Base-by-base conservation (phyloP, 2,888 invertebrate genomes). In the Muschampia staudingeri region DNA sequence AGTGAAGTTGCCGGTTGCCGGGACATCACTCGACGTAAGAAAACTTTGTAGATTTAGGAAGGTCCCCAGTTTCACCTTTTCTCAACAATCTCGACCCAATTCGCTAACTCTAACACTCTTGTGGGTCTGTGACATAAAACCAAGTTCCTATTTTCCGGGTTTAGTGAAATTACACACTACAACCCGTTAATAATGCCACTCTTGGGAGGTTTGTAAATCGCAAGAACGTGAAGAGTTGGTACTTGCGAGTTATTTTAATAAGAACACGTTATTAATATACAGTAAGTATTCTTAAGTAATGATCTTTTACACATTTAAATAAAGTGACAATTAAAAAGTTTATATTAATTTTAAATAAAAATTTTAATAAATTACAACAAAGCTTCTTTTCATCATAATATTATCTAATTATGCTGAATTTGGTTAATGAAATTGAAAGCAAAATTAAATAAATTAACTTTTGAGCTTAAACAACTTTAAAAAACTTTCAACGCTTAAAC, bases 21-120 rank as follows among this genome's bases (percentile, higher is more conserved):
- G 61, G 69, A 75, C 81, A 80, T 83, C 82, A 82, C 83, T 0
- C 25, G 25, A 25, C 25, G 80, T 42, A 73, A 34, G 88, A 88
- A 91, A 94, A 94, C 91, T 94, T 94, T 70, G 88, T 90, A 93
- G 92, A 94, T 94, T 94, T 94, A 94, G 91, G 91, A 92, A 89
- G 93, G 92, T 93, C 90, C 86, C 86, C 84, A 93, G 90, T 93
- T 94, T 90, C 73, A 89, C 90, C 72, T 79, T 65, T 52, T 67
- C 73, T 67, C 48, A 73, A 79, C 73, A 65, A 79, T 67, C 67
- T 67, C 19, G 72, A 42, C 72, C 73, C 48, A 48, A 48, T 67
- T 37, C 37, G 19, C 25, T 67, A 34, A 79, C 34, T 52, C 7
- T 37, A 73, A 67, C 67, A 67, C 40, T 73, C 65, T 42, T 67